Evolutionary conservation across 2,888 invertebrate species (phyloP), one percentile per base, ranked within the genome.

Genomic region (Cepaea hortensis): DNA sequence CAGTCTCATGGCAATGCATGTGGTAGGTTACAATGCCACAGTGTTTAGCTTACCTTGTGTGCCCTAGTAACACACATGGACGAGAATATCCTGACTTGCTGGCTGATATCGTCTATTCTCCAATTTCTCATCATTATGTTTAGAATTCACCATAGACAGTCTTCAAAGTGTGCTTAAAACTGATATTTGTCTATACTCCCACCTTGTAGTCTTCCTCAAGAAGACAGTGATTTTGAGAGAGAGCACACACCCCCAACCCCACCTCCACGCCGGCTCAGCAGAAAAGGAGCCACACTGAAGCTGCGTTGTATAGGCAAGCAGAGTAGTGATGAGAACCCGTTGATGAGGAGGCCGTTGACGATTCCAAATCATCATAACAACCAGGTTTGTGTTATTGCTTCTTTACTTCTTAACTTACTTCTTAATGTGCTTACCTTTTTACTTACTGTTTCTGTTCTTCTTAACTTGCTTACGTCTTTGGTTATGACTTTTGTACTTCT

Each of bases 171-270:
- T 55, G 11, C 55, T 55, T 55, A 35, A 0, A 9, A 11, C 11
- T 55, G 55, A 9, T 9, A 55, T 9, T 55, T 11, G 6, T 55
- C 0, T 55, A 55, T 55, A 55, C 62, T 46, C 62, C 35, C 20
- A 23, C 62, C 4, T 15, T 62, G 3, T 90, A 94, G 94, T 90
- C 90, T 94, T 83, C 94, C 94, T 75, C 94, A 94, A 90, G 94
- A 94, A 88, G 94, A 94, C 90, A 93, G 93, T 90, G 94, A 94
- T 93, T 93, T 93, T 89, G 94, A 94, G 90, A 89, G 93, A 85
- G 96, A 96, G 95, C 95, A 96, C 95, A 96, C 96, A 94, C 96
- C 96, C 89, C 93, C 94, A 18, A 91, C 92, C 87, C 93, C 94
- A 48, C 94, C 94, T 55, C 91, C 92, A 70, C 91, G 94, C 88